Evolutionary conservation across 2,797 vertebrate genomes (phyloP).

Genomic region (Eulemur mongoz): DNA sequence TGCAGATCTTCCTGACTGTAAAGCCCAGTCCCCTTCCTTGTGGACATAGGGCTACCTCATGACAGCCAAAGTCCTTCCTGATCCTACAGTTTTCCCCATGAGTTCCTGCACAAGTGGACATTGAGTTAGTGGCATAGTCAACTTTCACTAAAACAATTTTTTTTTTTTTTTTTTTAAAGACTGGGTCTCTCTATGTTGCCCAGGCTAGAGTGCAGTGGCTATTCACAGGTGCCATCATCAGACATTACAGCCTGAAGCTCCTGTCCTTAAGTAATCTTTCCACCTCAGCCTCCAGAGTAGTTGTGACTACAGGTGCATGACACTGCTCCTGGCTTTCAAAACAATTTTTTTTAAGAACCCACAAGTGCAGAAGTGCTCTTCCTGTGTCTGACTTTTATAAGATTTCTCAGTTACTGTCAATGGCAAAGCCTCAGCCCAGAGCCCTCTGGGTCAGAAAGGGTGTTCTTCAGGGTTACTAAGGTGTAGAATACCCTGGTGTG

Average conservation of each 20-base stretch:
- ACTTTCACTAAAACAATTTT: neutral
- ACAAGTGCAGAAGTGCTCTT: neutral
- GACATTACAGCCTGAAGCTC: no score
- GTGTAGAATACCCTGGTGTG: neutral
- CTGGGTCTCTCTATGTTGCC: neutral
- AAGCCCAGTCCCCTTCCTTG: neutral
- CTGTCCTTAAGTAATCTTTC: no score
- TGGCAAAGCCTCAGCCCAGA: neutral
- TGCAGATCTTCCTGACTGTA: neutral
- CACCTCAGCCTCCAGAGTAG: no score
- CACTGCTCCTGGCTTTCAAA: no score
- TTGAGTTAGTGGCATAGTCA: neutral
- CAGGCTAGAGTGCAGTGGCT: no score
- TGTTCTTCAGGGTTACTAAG: neutral
- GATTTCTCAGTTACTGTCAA: neutral
- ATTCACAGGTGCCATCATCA: no score
- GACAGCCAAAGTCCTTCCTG: neutral
- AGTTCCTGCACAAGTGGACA: neutral
- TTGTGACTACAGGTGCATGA: no score
- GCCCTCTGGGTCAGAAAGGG: neutral
- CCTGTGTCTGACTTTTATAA: neutral
- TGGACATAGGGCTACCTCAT: neutral
- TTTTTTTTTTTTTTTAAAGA: neutral
- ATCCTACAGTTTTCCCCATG: neutral
- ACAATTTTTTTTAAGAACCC: neutral